phyloP scores from a whole-genome alignment of 2,888 invertebrate genomes.

The Portevinia maculata region DNA sequence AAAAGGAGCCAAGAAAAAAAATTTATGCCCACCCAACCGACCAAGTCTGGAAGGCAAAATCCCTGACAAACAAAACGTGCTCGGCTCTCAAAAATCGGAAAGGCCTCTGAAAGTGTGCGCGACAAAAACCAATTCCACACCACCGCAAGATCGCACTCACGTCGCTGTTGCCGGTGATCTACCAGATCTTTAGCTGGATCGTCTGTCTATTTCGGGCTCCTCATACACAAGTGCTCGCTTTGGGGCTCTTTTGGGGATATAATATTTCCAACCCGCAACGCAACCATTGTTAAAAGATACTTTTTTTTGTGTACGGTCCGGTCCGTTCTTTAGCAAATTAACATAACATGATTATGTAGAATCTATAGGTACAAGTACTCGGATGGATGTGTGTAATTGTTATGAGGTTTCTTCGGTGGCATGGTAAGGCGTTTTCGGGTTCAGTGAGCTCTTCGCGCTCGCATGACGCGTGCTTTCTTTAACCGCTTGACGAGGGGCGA shows the following conservation, averaged over 20 bases:
- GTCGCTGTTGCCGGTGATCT: slow-evolving; percentile 25
- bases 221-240: slow-evolving; percentile 67
- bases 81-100: slow-evolving; percentile 6
- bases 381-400: slow-evolving; percentile 71
- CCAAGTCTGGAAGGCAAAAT: slow-evolving; percentile 15
- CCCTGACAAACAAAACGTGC: background rate
- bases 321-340: slow-evolving; percentile 57
- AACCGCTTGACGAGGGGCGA: slow-evolving; percentile 25
- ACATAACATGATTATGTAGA: slow-evolving; percentile 70
- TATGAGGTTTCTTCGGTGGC: slow-evolving; percentile 59
- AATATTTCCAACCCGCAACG: slow-evolving; percentile 10
- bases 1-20: background rate
- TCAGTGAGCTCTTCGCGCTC: slow-evolving; percentile 56
- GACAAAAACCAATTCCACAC: slow-evolving; percentile 62
- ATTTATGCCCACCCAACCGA: background rate
- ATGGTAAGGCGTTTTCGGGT: slow-evolving; percentile 42
- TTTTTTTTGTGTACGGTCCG: background rate
- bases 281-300: slow-evolving; percentile 7
- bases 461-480: slow-evolving; percentile 67
- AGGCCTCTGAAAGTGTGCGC: slow-evolving; percentile 57
- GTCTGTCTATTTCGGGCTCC: slow-evolving; percentile 35
- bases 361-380: slow-evolving; percentile 1
- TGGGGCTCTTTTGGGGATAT: slow-evolving; percentile 42
- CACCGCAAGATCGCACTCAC: slow-evolving; percentile 53
- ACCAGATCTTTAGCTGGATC: slow-evolving; percentile 48